Base-by-base conservation (phyloP, 2,797 vertebrate species). In the Rhodeus uyekii region DNA sequence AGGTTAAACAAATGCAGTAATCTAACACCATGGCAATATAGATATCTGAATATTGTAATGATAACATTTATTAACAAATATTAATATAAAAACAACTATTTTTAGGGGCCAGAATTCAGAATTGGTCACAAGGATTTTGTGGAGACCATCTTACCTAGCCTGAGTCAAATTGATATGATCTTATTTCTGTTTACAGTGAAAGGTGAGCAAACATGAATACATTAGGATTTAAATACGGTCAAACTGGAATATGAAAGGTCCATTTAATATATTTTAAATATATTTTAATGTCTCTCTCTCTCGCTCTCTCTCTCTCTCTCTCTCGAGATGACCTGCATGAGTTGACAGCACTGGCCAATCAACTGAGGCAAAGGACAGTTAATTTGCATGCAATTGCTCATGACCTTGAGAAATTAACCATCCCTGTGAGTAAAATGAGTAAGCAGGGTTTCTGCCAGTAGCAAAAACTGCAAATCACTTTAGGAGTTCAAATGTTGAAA, bases 91-190 rank as follows among this genome's bases (percentile, higher is more conserved):
- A n/a, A 29, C 16, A 73, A 24, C 18, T 38, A 83, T 60, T n/a
- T 27, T 22, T 83, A 96, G 95, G 94, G 93, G 22, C 85, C 90
- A 9, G 85, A 92, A 76, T 95, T 94, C 72, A 83, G 89, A 78
- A 90, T 96, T 29, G 88, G 91, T 8, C 94, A 95, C 48, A 89
- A 92, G 63, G 94, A 94, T 69, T 96, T 96, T 85, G 68, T 93
- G 71, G 89, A 74, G 58, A 85, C 60, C 1, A 68, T 95, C 65
- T 90, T 96, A 64, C 94, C 93, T 0, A 81, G 86, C 9, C 86
- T 96, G 8, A 87, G 22, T 0, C 92, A 94, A 76, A 81, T 76
- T 8, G 95, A 96, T 83, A 90, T 90, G 0, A 88, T 96, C 13
- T 82, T 96, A n/a, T 95, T 96, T 64, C 69, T 95, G 76, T 96